Base-by-base conservation (phyloP, 2,113 vertebrate species). In the Butorides virescens region DNA sequence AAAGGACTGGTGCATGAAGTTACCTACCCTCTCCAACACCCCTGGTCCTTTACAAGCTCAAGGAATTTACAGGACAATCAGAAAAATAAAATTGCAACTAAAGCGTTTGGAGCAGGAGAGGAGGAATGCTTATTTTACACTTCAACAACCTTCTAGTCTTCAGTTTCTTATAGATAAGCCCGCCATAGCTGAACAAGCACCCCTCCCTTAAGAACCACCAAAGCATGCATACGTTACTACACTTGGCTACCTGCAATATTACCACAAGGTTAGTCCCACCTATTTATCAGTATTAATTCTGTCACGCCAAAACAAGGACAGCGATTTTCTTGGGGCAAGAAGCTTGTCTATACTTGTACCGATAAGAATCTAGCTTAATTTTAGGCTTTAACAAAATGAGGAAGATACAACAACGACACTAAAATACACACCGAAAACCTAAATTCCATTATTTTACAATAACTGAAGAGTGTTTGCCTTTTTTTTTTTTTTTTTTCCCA, bases 31-130 rank as follows among this genome's bases (percentile, higher is more conserved):
- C 36, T 82, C 37, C 50, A 78, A 13, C 5, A 75, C 15, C 18
- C 32, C 53, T n/a, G 26, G n/a, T 70, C 13, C 17, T 37, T 49
- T 20, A 56, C 7, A 70, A 53, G 30, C 29, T 50, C 23, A 34
- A 53, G 23, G 32, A 72, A 71, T 59, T 72, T 13, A 63, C 0
- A 66, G 53, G 46, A 36, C 32, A 70, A 44, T 8, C 15, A 32
- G 11, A 4, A 42, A 52, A 36, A 55, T 90, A 44, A 32, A 61
- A 23, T 3, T 50, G 7, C 0, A 0, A 15, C 21, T 47, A 32
- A 42, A 39, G 29, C 39, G 55, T 12, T 20, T 34, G 15, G 15
- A 65, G 11, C 26, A 84, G 47, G 25, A 68, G 85, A 78, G 47
- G 4, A 93, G 11, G 26, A 75, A 78, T 26, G 8, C 32, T 67